A percentile compares a stretch with the other conserved stretches of the same genome.
Conservation (phyloP, 2,888 invertebrate genomes). For the Agriopis leucophaearia region DNA sequence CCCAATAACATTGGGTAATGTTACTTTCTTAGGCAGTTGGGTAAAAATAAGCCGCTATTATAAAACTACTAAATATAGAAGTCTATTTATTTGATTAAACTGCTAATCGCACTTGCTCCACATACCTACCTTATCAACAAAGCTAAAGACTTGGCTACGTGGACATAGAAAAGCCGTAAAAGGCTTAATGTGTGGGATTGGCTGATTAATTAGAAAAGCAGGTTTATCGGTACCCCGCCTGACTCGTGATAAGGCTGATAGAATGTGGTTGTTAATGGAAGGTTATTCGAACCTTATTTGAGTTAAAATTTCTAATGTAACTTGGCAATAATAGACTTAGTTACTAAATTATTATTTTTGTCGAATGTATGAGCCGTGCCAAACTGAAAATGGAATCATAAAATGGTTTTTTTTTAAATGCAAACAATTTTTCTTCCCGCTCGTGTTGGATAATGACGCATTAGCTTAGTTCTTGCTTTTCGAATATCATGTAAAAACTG, state of each 20-base stretch:
- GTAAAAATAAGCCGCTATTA: no score
- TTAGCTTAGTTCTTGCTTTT: no score
- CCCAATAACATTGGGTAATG: no score
- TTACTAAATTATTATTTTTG: no score
- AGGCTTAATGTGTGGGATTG: conserved; percentile 79
- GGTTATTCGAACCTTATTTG: conserved; percentile 1
- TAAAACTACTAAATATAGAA: neutral
- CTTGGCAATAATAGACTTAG: no score
- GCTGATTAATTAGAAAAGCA: conserved; percentile 80
- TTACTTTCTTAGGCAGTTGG: no score
- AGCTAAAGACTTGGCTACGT: conserved; percentile 47
- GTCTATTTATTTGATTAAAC: neutral
- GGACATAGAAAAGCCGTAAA: conserved; percentile 68
- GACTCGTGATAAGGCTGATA: conserved; percentile 55
- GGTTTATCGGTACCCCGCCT: conserved; percentile 70
- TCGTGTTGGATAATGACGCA: no score
- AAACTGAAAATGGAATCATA: no score
- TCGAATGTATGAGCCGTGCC: no score
- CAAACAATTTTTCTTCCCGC: no score
- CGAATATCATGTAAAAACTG: no score
- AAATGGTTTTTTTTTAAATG: no score
- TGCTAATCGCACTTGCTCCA: neutral
- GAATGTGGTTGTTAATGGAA: conserved; percentile 46
- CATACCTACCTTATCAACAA: conserved; percentile 38
- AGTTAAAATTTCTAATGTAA: neutral